Conservation (phyloP, 2,888 invertebrate species). For the Conops quadrifasciatus region DNA sequence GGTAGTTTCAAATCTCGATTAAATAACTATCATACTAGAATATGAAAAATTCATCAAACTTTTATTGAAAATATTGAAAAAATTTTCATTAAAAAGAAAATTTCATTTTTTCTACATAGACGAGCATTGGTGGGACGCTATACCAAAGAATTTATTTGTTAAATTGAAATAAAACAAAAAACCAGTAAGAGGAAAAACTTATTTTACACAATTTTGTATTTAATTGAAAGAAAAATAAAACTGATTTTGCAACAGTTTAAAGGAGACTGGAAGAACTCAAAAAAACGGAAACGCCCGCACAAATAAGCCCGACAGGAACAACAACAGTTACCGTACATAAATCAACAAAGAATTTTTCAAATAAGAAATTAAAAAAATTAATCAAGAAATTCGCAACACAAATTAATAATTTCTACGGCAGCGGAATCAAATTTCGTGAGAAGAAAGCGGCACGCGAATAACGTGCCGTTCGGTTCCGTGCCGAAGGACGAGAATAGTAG, state of each 20-base stretch:
- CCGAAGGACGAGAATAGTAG: too few species aligned
- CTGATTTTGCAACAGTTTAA: background rate
- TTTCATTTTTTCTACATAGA: background rate
- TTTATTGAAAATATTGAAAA: background rate
- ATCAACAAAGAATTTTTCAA: too few species aligned
- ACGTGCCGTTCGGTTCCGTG: too few species aligned
- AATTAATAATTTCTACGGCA: background rate
- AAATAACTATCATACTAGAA: background rate
- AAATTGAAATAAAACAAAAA: background rate
- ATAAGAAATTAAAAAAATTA: too few species aligned
- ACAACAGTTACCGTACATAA: too few species aligned
- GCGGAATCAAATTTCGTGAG: background rate
- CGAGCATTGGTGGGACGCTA: too few species aligned
- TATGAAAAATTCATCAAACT: conserved; percentile 1
- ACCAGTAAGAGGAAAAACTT: background rate
- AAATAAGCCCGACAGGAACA: background rate
- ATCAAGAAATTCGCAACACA: conserved; percentile 11
- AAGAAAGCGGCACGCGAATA: background rate
- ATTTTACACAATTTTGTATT: background rate
- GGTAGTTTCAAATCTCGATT: too few species aligned
- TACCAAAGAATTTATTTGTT: background rate
- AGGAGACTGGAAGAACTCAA: background rate
- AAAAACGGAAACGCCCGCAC: background rate
- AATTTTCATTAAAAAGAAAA: background rate
- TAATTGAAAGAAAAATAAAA: background rate